Evolutionary conservation across 2,888 invertebrate species (phyloP), one percentile per base, ranked within the genome.

Genomic region (Spodoptera littoralis): DNA sequence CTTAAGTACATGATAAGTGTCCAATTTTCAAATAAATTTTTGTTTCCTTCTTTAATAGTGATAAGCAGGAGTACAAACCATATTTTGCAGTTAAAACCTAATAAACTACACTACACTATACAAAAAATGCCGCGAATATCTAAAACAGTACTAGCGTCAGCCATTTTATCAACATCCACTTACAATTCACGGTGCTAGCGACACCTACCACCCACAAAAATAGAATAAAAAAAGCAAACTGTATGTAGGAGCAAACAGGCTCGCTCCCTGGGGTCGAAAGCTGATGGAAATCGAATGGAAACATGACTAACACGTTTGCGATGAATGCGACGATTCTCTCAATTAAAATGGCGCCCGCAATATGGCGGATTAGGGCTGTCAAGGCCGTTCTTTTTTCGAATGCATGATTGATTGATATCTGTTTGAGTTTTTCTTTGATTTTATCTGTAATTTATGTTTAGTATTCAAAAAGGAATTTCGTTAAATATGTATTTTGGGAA

Each of bases 271-370:
- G 73, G 73, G 77, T 70, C 69, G 62, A 54, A 59, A 63, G 62
- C 67, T 73, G 80, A 80, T 80, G 80, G 80, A 73, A 79, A 80
- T 80, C 77, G 73, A 81, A 80, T 81, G 70, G 77, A 79, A 79
- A 79, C 73, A 76, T 74, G 75, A 75, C 81, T 79, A 79, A 81
- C 80, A 79, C 81, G 77, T 81, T 81, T 52, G 66, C 73, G 60
- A 79, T 80, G 79, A 79, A 79, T 76, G 67, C 79, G 70, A 76
- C 81, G 71, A 77, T 77, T 75, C 80, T 79, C 80, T 79, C 81
- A 81, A 80, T 80, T 80, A 80, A 80, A 81, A 80, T 79, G 77
- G 77, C 75, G 66, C 44, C 73, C 69, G 55, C 75, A 79, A 79
- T 75, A 75, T 70, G 68, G 63, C 41, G 60, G 57, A 57, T 58